Evolutionary conservation across 2,888 invertebrate species (phyloP), one percentile per base, ranked within the genome.

Genomic region (Eupithecia inturbata): DNA sequence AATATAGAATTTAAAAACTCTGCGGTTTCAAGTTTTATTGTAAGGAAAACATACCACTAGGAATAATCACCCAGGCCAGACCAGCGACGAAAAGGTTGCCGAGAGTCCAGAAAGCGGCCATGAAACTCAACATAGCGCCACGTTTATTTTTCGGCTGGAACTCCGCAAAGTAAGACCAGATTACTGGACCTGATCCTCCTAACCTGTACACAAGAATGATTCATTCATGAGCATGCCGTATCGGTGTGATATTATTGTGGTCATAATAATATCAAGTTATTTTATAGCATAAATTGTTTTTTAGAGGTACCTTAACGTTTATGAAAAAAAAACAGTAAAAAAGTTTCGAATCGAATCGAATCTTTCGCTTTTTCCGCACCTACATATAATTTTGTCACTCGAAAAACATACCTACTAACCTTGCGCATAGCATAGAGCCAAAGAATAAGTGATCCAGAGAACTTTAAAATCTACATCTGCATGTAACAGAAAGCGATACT

Each of bases 101-200:
- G 83, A 98, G 96, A 74, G 98, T 98, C 98, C 98, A 98, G 92
- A 98, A 98, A 70, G 98, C 98, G 75, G 98, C 98, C 97, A 98
- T 97, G 89, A 98, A 97, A 83, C 98, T 98, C 82, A 98, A 95
- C 98, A 98, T 98, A 71, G 97, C 97, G 70, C 98, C 98, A 82
- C 98, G 96, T 88, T 97, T 97, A 82, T 97, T 95, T 92, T 97
- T 98, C 73, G 98, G 98, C 92, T 98, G 98, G 91, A 98, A 98
- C 93, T 98, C 98, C 77, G 98, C 98, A 91, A 98, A 98, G 92
- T 98, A 98, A 31, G 98, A 97, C 97, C 98, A 98, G 91, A 98
- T 98, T 80, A 98, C 98, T 75, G 98, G 98, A 88, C 98, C 97
- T 86, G 97, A 97, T 79, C 98, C 98, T 82, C 98, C 98, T 82